Conservation (phyloP, 2,797 vertebrate species). For the Aphelocoma californica region DNA sequence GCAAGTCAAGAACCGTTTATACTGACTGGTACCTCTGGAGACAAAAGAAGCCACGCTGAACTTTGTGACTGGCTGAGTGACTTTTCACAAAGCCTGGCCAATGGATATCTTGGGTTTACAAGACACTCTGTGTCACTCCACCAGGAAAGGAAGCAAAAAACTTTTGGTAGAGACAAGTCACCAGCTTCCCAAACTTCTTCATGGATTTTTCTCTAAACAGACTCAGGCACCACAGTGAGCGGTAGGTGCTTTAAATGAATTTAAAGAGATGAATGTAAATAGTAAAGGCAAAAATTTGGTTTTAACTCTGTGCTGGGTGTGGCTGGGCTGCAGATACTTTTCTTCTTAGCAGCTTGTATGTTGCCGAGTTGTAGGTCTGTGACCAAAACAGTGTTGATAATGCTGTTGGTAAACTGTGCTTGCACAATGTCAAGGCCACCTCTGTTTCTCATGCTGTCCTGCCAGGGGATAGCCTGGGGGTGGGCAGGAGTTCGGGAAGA, state of each 20-base stretch:
- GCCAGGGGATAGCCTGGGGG: neutral
- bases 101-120: neutral
- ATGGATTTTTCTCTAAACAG: neutral
- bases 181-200: neutral
- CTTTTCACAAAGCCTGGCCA: neutral
- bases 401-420: neutral
- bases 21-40: neutral
- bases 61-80: neutral
- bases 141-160: neutral
- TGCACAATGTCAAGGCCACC: neutral
- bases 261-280: neutral
- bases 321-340: neutral
- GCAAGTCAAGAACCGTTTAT: neutral
- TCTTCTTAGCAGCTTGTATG: neutral
- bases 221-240: accelerated
- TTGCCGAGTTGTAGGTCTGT: neutral
- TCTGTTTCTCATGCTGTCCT: neutral
- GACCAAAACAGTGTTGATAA: neutral
- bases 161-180: neutral
- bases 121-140: neutral
- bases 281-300: neutral
- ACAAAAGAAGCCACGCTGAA: neutral
- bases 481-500: neutral
- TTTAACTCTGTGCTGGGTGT: neutral
- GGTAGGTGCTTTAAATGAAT: neutral